Base-by-base conservation (phyloP, 1,140 invertebrate species). In the Teleopsis dalmanni region DNA sequence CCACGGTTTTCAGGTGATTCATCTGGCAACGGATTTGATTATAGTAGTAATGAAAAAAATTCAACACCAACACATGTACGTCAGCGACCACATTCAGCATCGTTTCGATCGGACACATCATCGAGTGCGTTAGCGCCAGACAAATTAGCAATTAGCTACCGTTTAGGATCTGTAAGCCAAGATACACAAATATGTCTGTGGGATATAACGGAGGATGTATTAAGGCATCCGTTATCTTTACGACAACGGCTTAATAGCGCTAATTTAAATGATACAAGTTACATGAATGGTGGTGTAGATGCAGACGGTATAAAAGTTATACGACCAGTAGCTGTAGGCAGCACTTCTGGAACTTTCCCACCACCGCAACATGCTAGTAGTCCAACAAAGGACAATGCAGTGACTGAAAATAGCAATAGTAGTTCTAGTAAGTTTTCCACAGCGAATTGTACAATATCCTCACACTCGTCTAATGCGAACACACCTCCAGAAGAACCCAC, bases 181-280 rank as follows among this genome's bases (percentile, higher is more conserved):
- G 96, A 99, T 73, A 98, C 95, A 21, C 90, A 96, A 70, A 72
- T 99, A 36, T 98, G 95, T 75, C 75, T 99, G 40, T 99, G 96
- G 96, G 96, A 99, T 69, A 82, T 99, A 19, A 97, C 93, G 14
- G 94, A 98, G 62, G 95, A 99, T 71, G 81, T 95, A 35, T 73
- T 98, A 26, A 78, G 78, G 48, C 82, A 84, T 54, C 81, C 81
- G 10, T 72, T 81, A 50, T 51, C 61, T n/a, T 42, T 70, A 44
- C 53, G 67, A 3, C 67, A 70, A 34, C 57, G 61, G 4, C 62
- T 64, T 16, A 65, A 59, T 37, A 70, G 59, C 41, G 58, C 48
- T 16, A 59, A 58, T 45, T 47, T 56, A 43, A 67, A 56, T 42
- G 62, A 61, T 11, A 57, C 43, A 50, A 63, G 55, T 41, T 66